These are phyloP conservation scores for Chaetops frenatus DNA, from an alignment of 2,113 vertebrate species.

Conservation along the genomic window DNA sequence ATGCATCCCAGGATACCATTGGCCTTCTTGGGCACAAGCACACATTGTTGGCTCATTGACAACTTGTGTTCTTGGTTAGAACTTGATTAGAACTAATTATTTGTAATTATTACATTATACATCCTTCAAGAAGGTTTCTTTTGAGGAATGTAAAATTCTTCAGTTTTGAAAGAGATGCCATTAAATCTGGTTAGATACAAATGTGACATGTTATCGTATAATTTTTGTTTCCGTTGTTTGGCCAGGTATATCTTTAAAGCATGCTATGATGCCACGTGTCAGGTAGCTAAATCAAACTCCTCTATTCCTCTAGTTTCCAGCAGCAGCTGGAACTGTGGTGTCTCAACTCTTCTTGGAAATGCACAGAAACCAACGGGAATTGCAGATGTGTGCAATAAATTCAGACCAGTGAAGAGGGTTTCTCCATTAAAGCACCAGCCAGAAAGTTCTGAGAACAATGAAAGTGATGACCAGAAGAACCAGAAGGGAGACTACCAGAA, in stretches of 20 bases:
- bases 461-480: constrained; percentile 79
- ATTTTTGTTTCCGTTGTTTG: not conserved
- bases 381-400: constrained; percentile 91
- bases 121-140: not conserved
- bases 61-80: not conserved
- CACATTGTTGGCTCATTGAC: not conserved
- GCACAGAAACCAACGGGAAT: constrained; percentile 88
- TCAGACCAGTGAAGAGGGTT: constrained; percentile 94
- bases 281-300: not conserved
- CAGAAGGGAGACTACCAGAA: constrained; percentile 77
- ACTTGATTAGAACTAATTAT: not conserved
- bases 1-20: not conserved
- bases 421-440: constrained; percentile 96
- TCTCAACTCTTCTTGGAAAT: constrained; percentile 77
- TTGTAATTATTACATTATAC: not conserved
- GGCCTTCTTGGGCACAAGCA: not conserved
- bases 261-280: not conserved
- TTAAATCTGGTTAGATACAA: not conserved
- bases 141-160: not conserved
- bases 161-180: not conserved
- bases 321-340: constrained; percentile 86
- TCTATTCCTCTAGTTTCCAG: constrained; percentile 77
- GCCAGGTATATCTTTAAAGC: not conserved
- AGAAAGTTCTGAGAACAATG: constrained; percentile 83
- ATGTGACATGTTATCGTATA: not conserved